Evolutionary conservation across 2,113 vertebrate species (phyloP).

Genomic region (Laterallus jamaicensis): DNA sequence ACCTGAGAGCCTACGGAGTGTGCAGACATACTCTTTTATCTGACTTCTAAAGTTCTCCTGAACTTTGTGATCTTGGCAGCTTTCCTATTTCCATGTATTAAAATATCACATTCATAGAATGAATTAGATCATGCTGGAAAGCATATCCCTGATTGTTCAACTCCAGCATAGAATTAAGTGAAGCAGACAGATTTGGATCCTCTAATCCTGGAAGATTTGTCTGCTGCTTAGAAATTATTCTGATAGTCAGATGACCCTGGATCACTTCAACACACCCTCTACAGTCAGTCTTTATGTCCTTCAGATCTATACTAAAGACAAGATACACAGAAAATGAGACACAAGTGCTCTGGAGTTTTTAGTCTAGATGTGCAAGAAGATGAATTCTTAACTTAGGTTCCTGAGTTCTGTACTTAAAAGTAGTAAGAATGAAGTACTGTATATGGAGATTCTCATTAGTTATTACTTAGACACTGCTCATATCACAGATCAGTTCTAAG

Average conservation of each 20-base stretch:
- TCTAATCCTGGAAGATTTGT: constrained; percentile 1
- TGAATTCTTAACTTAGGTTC: background rate
- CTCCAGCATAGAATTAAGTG: constrained; percentile 11
- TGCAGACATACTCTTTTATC: constrained; percentile 6
- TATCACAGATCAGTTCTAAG: background rate
- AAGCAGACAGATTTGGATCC: constrained; percentile 24
- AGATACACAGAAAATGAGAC: background rate
- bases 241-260: background rate
- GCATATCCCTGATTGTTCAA: constrained; percentile 2
- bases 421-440: background rate
- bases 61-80: constrained; percentile 41
- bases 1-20: background rate
- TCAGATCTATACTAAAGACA: background rate
- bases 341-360: background rate
- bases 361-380: background rate
- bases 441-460: background rate
- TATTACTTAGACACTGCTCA: background rate
- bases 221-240: constrained; percentile 18
- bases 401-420: background rate
- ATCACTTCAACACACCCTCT: background rate
- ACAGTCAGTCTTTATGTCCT: background rate
- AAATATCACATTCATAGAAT: constrained; percentile 30
- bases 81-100: constrained; percentile 29
- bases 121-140: constrained; percentile 39
- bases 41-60: constrained; percentile 43